A percentile compares a stretch with the other conserved stretches of the same genome.
phyloP scores from a whole-genome alignment of 2,797 vertebrate species.

The Aldrovandia affinis region DNA sequence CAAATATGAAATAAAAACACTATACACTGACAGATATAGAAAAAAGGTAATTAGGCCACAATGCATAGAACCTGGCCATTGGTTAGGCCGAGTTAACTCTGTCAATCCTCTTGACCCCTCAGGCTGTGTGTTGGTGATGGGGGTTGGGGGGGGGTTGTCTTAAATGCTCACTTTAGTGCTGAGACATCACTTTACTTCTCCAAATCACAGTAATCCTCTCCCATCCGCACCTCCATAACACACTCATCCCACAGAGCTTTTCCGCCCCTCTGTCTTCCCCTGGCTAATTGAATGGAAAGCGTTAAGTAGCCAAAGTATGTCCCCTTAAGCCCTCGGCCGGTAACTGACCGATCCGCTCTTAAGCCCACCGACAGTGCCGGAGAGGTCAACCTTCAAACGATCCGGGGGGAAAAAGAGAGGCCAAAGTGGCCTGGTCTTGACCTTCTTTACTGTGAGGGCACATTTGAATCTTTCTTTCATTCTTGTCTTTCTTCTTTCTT shows the following conservation, averaged over 20 bases:
- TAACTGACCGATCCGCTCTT: constrained; percentile 59
- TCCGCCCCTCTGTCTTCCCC: constrained; percentile 18
- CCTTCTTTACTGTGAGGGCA: constrained; percentile 62
- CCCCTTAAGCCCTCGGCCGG: constrained; percentile 45
- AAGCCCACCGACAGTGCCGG: constrained; percentile 47
- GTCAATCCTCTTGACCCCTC: constrained; percentile 46
- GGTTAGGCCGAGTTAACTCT: constrained; percentile 45
- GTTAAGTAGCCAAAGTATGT: constrained; percentile 40
- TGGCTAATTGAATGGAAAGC: constrained; percentile 53
- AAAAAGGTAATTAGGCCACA: neutral
- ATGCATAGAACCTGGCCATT: neutral
- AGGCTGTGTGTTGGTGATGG: constrained; percentile 10
- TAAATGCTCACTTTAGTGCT: constrained; percentile 51
- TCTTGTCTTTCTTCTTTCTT: neutral
- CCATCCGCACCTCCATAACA: constrained; percentile 55
- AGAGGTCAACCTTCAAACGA: constrained; percentile 67
- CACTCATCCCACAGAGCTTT: constrained; percentile 47
- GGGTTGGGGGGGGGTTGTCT: constrained; percentile 36
- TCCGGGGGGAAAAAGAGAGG: neutral
- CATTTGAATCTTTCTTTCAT: constrained; percentile 58
- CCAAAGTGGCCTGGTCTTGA: constrained; percentile 59
- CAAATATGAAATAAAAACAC: neutral
- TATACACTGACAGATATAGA: neutral
- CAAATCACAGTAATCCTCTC: constrained; percentile 57
- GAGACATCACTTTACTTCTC: constrained; percentile 46